Evolutionary conservation across 2,888 invertebrate species (phyloP).

Genomic region (Rhaphigaster nebulosa): DNA sequence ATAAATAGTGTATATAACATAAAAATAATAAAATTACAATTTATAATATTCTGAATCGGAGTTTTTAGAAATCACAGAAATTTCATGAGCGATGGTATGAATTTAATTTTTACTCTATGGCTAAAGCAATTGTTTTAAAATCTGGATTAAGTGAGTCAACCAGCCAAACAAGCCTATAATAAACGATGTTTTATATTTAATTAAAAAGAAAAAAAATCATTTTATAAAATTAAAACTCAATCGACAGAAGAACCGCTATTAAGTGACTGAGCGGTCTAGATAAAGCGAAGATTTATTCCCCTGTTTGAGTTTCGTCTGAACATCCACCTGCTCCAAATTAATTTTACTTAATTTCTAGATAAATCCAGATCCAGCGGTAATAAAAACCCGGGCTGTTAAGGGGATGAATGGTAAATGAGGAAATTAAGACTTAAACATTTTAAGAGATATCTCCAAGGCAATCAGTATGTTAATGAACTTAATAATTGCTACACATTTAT

Average conservation of each 20-base stretch:
- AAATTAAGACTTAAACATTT: constrained; percentile 48
- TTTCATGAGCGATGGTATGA: too few relatives aligned
- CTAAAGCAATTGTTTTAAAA: too few relatives aligned
- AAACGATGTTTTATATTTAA: neutral
- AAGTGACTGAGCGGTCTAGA: constrained; percentile 2
- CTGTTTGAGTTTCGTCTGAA: neutral
- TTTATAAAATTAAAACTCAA: neutral
- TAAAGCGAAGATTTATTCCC: constrained; percentile 5
- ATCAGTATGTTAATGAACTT: constrained; percentile 33
- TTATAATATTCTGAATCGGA: too few relatives aligned
- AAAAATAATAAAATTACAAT: too few relatives aligned
- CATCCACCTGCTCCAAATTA: constrained; percentile 12
- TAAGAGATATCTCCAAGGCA: neutral
- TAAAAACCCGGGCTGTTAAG: constrained; percentile 29
- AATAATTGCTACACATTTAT: constrained; percentile 35
- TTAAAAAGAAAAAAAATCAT: neutral
- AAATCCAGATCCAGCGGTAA: constrained; percentile 35
- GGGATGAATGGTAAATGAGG: constrained; percentile 31
- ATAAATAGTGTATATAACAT: too few relatives aligned
- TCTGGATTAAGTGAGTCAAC: too few relatives aligned
- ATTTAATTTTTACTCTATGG: too few relatives aligned
- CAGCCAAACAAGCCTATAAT: neutral
- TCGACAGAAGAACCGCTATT: neutral
- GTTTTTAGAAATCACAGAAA: too few relatives aligned
- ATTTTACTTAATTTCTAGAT: constrained; percentile 32